Evolutionary conservation across 2,888 invertebrate species (phyloP).

Genomic region (Meliscaeva auricollis): DNA sequence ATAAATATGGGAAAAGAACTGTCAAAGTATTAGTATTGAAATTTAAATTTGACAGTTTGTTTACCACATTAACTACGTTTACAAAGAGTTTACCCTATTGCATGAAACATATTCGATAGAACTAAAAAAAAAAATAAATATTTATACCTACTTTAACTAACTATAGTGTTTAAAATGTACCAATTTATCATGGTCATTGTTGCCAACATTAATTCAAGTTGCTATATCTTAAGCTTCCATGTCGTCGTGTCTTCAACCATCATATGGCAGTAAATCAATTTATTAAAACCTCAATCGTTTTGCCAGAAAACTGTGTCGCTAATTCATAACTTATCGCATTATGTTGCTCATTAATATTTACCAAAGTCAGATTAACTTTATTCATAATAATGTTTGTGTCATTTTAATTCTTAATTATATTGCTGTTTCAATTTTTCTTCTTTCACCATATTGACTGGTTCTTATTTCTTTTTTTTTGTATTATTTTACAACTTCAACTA

Average conservation of each 20-base stretch:
- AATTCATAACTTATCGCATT: slow-evolving; percentile 71
- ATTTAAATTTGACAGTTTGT: too few species aligned
- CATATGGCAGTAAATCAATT: slow-evolving; percentile 50
- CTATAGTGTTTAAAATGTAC: slow-evolving; percentile 18
- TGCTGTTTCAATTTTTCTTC: slow-evolving; percentile 59
- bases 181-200: slow-evolving; percentile 41
- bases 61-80: too few species aligned
- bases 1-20: too few species aligned
- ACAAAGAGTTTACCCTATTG: too few species aligned
- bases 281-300: slow-evolving; percentile 54
- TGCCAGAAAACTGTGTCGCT: slow-evolving; percentile 43
- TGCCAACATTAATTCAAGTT: slow-evolving; percentile 42
- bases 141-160: too few species aligned
- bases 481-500: background rate
- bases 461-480: too few species aligned
- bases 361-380: slow-evolving; percentile 71
- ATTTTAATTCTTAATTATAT: slow-evolving; percentile 76
- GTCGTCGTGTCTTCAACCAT: background rate
- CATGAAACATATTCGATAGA: too few species aligned
- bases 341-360: slow-evolving; percentile 74
- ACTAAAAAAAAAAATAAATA: too few species aligned
- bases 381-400: slow-evolving; percentile 76
- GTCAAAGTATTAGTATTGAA: too few species aligned
- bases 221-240: slow-evolving; percentile 20
- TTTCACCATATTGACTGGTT: slow-evolving; percentile 48